Percentiles rank a stretch among this genome's conserved stretches.
Conservation (phyloP, 2,113 vertebrate genomes). For the Mustelus asterias region DNA sequence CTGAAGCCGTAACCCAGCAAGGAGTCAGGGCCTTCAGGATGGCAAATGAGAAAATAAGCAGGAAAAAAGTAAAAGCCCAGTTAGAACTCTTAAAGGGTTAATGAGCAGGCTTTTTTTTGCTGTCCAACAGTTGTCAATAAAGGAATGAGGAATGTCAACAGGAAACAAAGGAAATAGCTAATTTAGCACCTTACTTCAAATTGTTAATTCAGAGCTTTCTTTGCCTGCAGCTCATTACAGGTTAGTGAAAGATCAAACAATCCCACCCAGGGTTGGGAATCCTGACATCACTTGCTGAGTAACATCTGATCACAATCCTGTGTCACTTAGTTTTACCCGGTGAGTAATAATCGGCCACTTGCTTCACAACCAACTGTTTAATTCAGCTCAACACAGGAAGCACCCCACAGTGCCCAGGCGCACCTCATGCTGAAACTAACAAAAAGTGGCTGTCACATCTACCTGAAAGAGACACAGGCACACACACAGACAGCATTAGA, state of each 20-base stretch:
- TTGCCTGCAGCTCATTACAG: slow-evolving; percentile 24
- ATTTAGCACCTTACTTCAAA: slow-evolving; percentile 1
- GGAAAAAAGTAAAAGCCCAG: not conserved
- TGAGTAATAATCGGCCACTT: slow-evolving; percentile 55
- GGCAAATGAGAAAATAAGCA: not conserved
- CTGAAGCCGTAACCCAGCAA: not conserved
- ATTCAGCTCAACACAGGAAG: slow-evolving; percentile 56
- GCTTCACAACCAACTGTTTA: slow-evolving; percentile 55
- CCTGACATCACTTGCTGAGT: not conserved
- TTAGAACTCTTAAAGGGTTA: not conserved
- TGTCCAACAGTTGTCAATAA: not conserved
- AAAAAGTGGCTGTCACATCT: slow-evolving; percentile 53
- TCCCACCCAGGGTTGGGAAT: slow-evolving; percentile 4
- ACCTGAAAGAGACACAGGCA: slow-evolving; percentile 49
- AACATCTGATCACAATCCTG: slow-evolving; percentile 52
- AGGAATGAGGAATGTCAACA: slow-evolving; percentile 7
- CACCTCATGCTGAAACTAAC: slow-evolving; percentile 52
- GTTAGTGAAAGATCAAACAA: slow-evolving; percentile 11
- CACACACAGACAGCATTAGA: not conserved
- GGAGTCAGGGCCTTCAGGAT: not conserved
- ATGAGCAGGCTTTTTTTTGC: not conserved
- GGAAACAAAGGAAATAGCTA: not conserved
- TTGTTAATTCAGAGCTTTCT: not conserved
- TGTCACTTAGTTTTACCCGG: slow-evolving; percentile 50
- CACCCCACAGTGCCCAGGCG: slow-evolving; percentile 58